phyloP scores from a whole-genome alignment of 2,888 invertebrate genomes.

The Drosophila hamatofila region DNA sequence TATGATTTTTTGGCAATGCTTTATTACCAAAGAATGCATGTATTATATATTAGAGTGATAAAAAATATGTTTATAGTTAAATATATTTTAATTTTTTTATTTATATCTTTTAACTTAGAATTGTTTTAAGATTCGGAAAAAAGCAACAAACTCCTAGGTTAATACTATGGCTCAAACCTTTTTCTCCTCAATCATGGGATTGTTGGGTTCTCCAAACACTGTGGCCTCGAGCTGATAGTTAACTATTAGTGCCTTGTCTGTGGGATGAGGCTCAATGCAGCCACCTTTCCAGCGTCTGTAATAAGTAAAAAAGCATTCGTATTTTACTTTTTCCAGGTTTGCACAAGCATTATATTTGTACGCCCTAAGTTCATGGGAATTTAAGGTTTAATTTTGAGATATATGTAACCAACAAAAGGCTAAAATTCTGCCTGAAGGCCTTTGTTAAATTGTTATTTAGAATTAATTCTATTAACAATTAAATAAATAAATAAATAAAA shows the following conservation, averaged over 20 bases:
- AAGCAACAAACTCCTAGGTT: background rate
- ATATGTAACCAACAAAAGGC: no score
- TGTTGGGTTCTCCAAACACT: slow-evolving; percentile 92
- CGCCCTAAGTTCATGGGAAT: no score
- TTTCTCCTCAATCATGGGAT: slow-evolving; percentile 92
- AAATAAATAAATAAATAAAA: no score
- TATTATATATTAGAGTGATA: background rate
- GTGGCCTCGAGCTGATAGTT: slow-evolving; percentile 95
- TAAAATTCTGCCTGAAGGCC: no score
- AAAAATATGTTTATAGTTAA: background rate
- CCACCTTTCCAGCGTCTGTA: slow-evolving; percentile 90
- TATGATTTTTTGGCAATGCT: slow-evolving; percentile 92
- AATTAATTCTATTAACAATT: no score
- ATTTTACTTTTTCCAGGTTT: background rate
- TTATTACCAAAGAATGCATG: background rate
- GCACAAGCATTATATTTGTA: background rate
- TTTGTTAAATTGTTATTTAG: no score
- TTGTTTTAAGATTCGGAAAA: background rate
- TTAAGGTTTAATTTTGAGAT: no score
- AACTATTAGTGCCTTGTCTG: slow-evolving; percentile 93
- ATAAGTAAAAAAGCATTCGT: background rate
- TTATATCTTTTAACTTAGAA: background rate
- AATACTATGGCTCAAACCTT: slow-evolving; percentile 86
- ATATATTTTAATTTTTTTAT: background rate
- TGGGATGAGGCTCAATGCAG: slow-evolving; percentile 94